These are phyloP conservation scores for Pteronura brasiliensis DNA, from an alignment of 2,113 vertebrate species.

Conservation along the genomic window DNA sequence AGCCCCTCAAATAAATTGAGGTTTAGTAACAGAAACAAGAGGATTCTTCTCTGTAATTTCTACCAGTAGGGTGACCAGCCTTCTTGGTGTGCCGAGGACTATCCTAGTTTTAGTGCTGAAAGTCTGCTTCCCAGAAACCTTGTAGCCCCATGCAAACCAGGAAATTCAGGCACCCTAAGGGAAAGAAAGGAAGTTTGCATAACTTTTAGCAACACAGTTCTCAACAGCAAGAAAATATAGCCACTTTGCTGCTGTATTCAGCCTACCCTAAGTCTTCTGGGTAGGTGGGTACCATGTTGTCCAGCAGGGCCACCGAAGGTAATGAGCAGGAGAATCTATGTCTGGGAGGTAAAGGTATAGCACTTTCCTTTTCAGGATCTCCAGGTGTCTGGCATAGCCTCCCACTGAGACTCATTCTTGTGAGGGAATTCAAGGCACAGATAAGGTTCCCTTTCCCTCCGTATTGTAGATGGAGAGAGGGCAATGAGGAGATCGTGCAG, in stretches of 20 bases:
- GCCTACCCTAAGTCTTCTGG: background rate
- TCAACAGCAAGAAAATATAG: background rate
- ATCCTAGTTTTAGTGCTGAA: background rate
- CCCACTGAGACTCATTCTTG: background rate
- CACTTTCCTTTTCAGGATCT: background rate
- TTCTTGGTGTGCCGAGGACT: background rate
- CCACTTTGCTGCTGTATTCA: background rate
- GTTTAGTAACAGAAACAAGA: background rate
- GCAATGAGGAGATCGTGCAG: background rate
- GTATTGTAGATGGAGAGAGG: background rate
- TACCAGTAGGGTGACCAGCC: background rate
- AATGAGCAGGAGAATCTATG: background rate
- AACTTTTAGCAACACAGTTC: background rate
- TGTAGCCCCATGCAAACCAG: background rate
- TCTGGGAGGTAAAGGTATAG: fast-evolving
- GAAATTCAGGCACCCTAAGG: background rate
- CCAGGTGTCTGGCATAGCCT: background rate
- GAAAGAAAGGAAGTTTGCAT: background rate
- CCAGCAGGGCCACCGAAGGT: background rate
- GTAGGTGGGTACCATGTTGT: background rate
- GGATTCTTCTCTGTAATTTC: background rate
- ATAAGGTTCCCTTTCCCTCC: background rate
- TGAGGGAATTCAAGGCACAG: background rate
- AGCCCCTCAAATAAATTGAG: background rate
- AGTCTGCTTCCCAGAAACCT: background rate